Conservation (phyloP, 2,797 vertebrate genomes). For the Acanthornis magna region DNA sequence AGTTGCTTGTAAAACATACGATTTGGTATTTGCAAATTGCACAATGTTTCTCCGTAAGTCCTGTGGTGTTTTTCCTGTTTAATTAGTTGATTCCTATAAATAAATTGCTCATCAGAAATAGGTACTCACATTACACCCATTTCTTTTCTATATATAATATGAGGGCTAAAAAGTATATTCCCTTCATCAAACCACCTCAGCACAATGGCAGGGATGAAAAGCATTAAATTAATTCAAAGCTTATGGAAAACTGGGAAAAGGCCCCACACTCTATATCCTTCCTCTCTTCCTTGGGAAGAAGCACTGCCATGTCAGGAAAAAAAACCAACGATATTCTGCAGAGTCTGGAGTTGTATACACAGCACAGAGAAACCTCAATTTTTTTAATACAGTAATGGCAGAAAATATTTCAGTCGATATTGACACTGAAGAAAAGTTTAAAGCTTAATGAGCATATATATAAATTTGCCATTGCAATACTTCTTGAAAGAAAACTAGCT, state of each 20-base stretch:
- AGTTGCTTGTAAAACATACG: not conserved
- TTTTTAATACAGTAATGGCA: not conserved
- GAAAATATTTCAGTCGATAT: not conserved
- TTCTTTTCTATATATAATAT: not conserved
- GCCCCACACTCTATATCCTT: not conserved
- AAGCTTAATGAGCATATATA: not conserved
- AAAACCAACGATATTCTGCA: accelerated
- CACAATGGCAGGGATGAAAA: not conserved
- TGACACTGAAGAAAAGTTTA: not conserved
- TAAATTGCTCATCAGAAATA: not conserved
- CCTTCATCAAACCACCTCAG: not conserved
- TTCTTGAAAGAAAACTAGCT: not conserved
- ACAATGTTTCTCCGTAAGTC: not conserved
- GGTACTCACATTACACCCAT: not conserved
- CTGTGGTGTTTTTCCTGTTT: not conserved
- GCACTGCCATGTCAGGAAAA: not conserved
- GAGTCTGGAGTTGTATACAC: not conserved
- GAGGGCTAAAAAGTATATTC: not conserved
- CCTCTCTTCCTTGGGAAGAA: not conserved
- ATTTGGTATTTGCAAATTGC: not conserved
- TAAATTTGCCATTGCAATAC: not conserved
- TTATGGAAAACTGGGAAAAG: not conserved
- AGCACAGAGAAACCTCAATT: not conserved
- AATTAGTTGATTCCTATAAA: not conserved
- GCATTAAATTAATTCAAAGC: not conserved